Conservation (phyloP, 2,113 vertebrate species). For the Triplophysa siluroides region DNA sequence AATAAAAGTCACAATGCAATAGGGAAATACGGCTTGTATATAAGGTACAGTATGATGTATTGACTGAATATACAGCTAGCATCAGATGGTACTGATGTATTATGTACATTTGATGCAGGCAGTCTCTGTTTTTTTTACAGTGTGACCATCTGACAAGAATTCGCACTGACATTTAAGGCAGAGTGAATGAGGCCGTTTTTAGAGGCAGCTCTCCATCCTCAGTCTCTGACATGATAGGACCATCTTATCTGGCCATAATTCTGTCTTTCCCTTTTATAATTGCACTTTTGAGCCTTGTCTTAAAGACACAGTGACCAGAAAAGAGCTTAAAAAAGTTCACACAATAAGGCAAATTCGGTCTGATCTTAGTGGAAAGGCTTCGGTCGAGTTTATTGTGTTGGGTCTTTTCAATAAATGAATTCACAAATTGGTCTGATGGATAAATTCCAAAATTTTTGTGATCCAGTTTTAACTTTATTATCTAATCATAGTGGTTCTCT, state of each 20-base stretch:
- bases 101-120: no score
- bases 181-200: conserved; percentile 24
- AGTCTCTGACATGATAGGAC: conserved; percentile 26
- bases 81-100: neutral
- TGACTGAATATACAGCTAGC: neutral
- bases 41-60: neutral
- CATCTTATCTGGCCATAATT: conserved; percentile 21
- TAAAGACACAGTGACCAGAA: conserved; percentile 25
- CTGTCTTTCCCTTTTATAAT: conserved; percentile 30
- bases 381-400: no score
- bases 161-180: conserved; percentile 40
- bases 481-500: no score
- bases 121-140: conserved; percentile 23
- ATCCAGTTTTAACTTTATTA: no score
- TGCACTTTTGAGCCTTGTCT: neutral
- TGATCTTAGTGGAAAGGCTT: no score
- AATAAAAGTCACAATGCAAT: no score
- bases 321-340: neutral
- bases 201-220: neutral
- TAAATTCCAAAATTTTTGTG: no score
- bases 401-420: no score
- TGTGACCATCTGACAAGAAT: conserved; percentile 28
- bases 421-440: no score
- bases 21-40: neutral
- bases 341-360: no score